Evolutionary conservation across 2,888 invertebrate genomes (phyloP).

Genomic region (Cylloceria caligata): DNA sequence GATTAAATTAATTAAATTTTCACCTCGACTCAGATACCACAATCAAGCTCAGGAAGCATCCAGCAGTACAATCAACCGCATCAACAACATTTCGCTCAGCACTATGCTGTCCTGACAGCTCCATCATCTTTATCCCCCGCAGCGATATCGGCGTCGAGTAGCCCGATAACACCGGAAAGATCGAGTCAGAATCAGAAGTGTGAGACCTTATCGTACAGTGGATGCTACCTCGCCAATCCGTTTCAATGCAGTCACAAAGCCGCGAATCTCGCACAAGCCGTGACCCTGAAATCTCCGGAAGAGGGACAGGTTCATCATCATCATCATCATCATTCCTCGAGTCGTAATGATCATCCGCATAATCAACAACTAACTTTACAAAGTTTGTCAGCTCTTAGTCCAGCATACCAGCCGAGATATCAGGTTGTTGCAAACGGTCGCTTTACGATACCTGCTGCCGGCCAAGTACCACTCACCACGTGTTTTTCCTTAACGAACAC

Average conservation of each 20-base stretch:
- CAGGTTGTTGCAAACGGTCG: slow-evolving; percentile 34
- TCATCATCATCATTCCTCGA: not conserved
- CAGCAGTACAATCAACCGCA: too few relatives aligned
- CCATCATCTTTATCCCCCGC: slow-evolving; percentile 3
- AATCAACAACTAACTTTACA: not conserved
- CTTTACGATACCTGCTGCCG: slow-evolving; percentile 11
- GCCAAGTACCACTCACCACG: slow-evolving; percentile 42
- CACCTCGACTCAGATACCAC: too few relatives aligned
- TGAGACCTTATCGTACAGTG: slow-evolving; percentile 1
- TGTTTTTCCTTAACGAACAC: slow-evolving; percentile 48
- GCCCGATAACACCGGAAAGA: not conserved
- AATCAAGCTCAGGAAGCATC: too few relatives aligned
- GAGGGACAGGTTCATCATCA: not conserved
- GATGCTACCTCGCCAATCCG: slow-evolving; percentile 2
- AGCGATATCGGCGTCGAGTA: not conserved
- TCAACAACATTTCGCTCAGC: slow-evolving; percentile 42
- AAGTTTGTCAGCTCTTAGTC: not conserved
- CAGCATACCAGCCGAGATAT: slow-evolving; percentile 20
- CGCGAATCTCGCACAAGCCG: not conserved
- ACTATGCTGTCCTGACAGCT: slow-evolving; percentile 29
- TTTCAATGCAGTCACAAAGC: slow-evolving; percentile 18
- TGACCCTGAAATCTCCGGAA: slow-evolving; percentile 9
- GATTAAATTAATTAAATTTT: not conserved
- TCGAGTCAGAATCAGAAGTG: not conserved
- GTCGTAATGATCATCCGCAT: not conserved